Conservation (phyloP, 2,888 invertebrate species). For the Listrodromus nycthemerus region DNA sequence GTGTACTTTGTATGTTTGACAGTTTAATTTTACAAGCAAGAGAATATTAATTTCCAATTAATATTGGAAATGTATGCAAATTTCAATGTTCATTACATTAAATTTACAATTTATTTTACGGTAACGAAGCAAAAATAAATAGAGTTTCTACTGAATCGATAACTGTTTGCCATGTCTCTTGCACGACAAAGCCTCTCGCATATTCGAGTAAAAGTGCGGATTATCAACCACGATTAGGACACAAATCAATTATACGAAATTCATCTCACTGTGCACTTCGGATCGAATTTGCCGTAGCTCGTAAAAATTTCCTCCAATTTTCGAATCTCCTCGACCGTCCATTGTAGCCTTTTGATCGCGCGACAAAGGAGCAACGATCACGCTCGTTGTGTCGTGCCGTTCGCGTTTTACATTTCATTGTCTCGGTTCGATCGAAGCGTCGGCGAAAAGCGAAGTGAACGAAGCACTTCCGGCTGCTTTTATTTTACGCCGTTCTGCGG, state of each 20-base stretch:
- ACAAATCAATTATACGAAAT: not conserved
- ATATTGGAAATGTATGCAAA: too few species aligned
- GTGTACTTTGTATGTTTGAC: too few species aligned
- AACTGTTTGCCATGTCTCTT: too few species aligned
- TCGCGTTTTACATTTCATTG: conserved; percentile 20
- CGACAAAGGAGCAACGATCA: conserved; percentile 17
- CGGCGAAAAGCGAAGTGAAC: conserved; percentile 34
- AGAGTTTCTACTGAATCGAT: too few species aligned
- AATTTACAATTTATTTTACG: too few species aligned
- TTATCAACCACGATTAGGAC: too few species aligned
- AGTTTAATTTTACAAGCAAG: too few species aligned
- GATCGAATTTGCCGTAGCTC: not conserved
- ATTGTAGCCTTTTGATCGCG: not conserved
- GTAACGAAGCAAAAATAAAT: too few species aligned
- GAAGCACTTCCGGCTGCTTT: conserved; percentile 54
- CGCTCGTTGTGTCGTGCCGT: conserved; percentile 13
- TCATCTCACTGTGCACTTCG: not conserved
- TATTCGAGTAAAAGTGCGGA: too few species aligned
- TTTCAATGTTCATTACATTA: too few species aligned
- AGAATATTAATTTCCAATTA: too few species aligned
- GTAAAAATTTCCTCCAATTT: not conserved
- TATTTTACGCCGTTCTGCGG: conserved; percentile 36
- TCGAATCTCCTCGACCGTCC: not conserved
- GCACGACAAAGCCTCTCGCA: too few species aligned
- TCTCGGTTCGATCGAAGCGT: conserved; percentile 40